Evolutionary conservation across 2,797 vertebrate species (phyloP).

Genomic region (Myotis myotis): DNA sequence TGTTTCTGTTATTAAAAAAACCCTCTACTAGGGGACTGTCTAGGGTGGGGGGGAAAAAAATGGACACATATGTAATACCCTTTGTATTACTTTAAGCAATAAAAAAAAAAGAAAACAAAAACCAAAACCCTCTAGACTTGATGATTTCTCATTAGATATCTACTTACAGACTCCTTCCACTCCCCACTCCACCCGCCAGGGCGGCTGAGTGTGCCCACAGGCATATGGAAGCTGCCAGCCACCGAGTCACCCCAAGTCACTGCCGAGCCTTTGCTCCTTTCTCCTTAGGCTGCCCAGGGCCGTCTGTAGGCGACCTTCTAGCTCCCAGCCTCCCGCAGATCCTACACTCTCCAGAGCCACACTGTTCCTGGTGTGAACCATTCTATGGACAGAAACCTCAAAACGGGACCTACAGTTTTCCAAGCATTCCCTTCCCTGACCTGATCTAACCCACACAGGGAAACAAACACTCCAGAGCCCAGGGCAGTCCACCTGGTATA

Average conservation of each 20-base stretch:
- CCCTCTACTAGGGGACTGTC: too few species aligned
- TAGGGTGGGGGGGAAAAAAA: too few species aligned
- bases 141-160: neutral
- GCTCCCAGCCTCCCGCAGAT: neutral
- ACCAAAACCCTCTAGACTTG: neutral
- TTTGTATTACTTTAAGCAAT: too few species aligned
- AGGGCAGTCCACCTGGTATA: neutral
- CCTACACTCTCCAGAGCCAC: neutral
- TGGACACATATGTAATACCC: too few species aligned
- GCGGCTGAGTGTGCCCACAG: neutral
- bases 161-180: neutral
- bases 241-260: neutral
- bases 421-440: neutral
- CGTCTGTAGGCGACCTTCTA: neutral
- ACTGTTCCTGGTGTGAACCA: neutral
- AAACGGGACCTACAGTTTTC: neutral
- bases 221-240: neutral
- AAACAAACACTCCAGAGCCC: neutral
- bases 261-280: neutral
- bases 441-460: neutral
- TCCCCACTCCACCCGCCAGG: neutral
- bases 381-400: neutral
- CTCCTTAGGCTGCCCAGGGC: neutral
- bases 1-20: neutral
- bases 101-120: too few species aligned